Base-by-base conservation (phyloP, 2,888 invertebrate species). In the Oligia latruncula region DNA sequence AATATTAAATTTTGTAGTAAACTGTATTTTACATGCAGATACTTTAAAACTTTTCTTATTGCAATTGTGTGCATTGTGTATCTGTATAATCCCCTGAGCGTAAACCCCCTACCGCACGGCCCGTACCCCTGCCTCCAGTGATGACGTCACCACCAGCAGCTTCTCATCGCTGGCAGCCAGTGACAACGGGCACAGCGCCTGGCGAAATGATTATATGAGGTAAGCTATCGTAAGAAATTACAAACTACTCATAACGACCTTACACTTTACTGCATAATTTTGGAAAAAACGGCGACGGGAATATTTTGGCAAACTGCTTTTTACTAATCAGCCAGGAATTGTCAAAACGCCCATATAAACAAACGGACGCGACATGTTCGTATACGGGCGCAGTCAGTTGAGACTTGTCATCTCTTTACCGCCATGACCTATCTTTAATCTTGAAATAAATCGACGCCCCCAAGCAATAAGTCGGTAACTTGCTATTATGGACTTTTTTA, bases 141-240 rank as follows among this genome's bases (percentile, higher is more conserved):
- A 96, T 90, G 96, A 96, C 93, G 92, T 92, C 90, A 95, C 95
- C 87, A 95, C 94, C 90, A 95, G 95, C 95, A 95, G 95, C 94
- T 94, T 94, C 93, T 94, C 96, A 40, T 95, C 96, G 80, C 90
- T 95, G 92, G 95, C 92, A 71, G 94, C 91, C 93, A 95, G 95
- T 90, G 95, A 95, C 86, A 92, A 93, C 88, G 93, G 91, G 78
- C 94, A 92, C 93, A 95, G 95, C 90, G 96, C 96, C 84, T 96
- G 96, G 96, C 95, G 94, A 90, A 95, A 93, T 88, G 96, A 97
- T 90, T 96, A 94, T 86, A 93, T 92, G 89, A 96, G 96, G 96
- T 97, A 92, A 96, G 96, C 64, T 71, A 65, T 46, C 11, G 72
- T 74, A 75, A 66, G 40, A 78, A 70, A 71, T 49, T 62, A 70